Evolutionary conservation across 1,140 invertebrate genomes (phyloP).

Genomic region (Ostrea denselamellosa): DNA sequence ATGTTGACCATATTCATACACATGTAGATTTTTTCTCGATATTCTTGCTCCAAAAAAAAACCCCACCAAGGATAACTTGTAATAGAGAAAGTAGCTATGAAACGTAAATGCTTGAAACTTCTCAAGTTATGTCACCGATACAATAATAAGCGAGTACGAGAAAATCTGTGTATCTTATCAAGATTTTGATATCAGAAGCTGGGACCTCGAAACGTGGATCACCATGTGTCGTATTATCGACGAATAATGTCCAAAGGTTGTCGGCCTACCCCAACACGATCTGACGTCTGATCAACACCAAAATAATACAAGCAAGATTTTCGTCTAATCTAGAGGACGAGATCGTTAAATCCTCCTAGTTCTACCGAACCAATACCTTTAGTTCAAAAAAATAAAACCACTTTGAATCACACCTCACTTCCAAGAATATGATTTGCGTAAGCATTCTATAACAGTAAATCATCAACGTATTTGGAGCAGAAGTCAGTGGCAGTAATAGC

Average conservation of each 20-base stretch:
- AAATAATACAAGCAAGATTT: background rate
- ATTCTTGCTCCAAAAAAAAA: background rate
- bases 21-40: background rate
- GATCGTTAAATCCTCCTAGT: too few species aligned
- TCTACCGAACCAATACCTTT: too few species aligned
- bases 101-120: background rate
- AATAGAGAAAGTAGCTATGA: background rate
- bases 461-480: background rate
- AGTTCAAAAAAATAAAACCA: too few species aligned
- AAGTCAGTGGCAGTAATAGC: background rate
- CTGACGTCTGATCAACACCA: background rate
- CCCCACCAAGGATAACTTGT: background rate
- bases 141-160: too few species aligned
- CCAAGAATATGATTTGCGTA: too few species aligned
- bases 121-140: background rate
- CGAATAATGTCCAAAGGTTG: slow-evolving; percentile 1
- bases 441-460: too few species aligned
- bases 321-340: too few species aligned
- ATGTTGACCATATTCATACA: background rate
- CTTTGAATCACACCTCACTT: too few species aligned
- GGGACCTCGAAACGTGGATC: background rate
- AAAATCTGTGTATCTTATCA: background rate
- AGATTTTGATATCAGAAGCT: background rate
- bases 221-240: background rate
- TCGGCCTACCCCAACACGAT: background rate